Evolutionary conservation across 2,797 vertebrate genomes (phyloP), one percentile per base, ranked within the genome.

Genomic region (Coilia nasus): DNA sequence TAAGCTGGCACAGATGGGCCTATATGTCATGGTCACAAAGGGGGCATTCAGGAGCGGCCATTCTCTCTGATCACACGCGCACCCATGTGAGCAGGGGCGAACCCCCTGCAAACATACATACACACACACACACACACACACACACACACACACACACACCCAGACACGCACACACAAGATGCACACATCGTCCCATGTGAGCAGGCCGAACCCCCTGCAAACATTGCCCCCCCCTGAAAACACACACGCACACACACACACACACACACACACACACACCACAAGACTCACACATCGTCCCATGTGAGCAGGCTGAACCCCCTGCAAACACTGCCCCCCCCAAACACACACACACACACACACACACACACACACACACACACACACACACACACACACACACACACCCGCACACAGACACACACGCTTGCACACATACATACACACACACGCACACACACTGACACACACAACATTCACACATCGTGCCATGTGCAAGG

Each of bases 1-100:
- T n/a, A 44, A 81, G 71, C 84, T 90, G 86, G 87, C 86, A 87
- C 83, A 88, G 86, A 88, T 67, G 21, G 82, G 67, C 84, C 88
- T 86, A 85, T 89, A 83, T 87, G 85, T 89, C 60, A 86, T 54
- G 31, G 12, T 41, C 62, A 90, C 81, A 87, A 86, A 86, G 84
- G 25, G 17, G 82, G 46, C 25, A 86, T 88, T 90, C 86, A 87
- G 21, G 5, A 10, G 46, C 85, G 19, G 44, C 54, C 83, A 54
- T 54, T 87, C 67, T 75, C 28, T 87, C 81, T 88, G 83, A 87
- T 86, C 82, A 81, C 47, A 54, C 84, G 82, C 50, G 75, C 35
- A 81, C 67, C 67, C 64, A 87, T 78, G 83, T 81, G 87, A 83
- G 57, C n/a, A 3, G 6, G 17, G 67, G 31, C 19, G 31, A 35